Percentiles rank a stretch among this genome's conserved stretches.
phyloP scores from a whole-genome alignment of 2,113 vertebrate species.

The Sorex fumeus region DNA sequence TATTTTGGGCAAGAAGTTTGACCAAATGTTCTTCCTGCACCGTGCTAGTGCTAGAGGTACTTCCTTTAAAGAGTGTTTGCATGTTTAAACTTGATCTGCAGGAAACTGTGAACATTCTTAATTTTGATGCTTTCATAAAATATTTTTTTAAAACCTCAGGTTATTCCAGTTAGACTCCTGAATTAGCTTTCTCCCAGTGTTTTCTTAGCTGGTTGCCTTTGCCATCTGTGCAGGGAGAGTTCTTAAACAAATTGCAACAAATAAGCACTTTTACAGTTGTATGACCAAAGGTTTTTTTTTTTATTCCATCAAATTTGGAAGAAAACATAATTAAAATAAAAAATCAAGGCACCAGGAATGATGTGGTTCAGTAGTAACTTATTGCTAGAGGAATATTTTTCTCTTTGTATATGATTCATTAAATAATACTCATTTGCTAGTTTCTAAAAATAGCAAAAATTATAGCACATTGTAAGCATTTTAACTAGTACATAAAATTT shows the following conservation, averaged over 20 bases:
- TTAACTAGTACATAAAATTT: too few relatives aligned
- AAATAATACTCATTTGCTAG: too few relatives aligned
- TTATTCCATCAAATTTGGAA: conserved; percentile 6
- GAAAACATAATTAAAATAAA: not conserved
- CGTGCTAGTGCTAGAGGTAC: not conserved
- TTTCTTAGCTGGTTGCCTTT: not conserved
- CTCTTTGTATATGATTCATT: too few relatives aligned
- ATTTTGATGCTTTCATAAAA: conserved; percentile 25
- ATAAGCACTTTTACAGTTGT: not conserved
- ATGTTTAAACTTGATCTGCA: conserved; percentile 42
- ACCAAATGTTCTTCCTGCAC: not conserved
- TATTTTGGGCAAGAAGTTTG: conserved; percentile 50
- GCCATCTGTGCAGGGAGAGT: not conserved
- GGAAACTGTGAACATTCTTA: not conserved
- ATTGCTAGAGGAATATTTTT: too few relatives aligned
- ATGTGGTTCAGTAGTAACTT: too few relatives aligned
- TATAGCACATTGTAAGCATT: too few relatives aligned
- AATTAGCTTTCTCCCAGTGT: fast-evolving
- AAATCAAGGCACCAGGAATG: not conserved
- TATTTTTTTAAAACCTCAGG: not conserved
- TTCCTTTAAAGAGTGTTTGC: not conserved
- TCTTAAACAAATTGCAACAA: not conserved
- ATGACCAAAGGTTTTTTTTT: not conserved
- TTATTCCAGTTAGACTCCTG: not conserved
- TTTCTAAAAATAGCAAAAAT: too few relatives aligned